Conservation (phyloP, 2,113 vertebrate species). For the Gobius niger region DNA sequence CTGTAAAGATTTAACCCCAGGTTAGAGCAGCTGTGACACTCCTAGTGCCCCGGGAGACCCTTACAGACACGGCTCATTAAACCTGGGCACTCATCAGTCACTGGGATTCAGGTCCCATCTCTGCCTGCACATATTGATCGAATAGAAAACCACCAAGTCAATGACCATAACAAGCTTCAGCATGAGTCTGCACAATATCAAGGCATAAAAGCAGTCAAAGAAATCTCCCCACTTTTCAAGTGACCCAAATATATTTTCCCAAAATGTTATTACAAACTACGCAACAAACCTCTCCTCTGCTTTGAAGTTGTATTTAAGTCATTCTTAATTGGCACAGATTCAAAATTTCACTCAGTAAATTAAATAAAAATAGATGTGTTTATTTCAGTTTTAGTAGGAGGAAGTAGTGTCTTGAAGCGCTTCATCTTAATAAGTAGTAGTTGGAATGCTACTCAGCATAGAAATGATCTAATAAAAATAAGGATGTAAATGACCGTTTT, state of each 20-base stretch:
- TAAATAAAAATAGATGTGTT: no score
- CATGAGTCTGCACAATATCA: conserved; percentile 22
- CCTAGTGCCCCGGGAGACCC: background rate
- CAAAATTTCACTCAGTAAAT: background rate
- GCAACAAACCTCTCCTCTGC: background rate
- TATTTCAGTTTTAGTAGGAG: no score
- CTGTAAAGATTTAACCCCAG: conserved; percentile 14
- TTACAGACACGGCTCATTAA: conserved; percentile 41
- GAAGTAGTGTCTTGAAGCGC: no score
- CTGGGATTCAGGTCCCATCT: conserved; percentile 17
- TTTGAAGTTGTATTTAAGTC: background rate
- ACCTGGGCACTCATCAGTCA: conserved; percentile 39
- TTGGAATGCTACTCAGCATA: no score
- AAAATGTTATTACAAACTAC: background rate
- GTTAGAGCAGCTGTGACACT: background rate
- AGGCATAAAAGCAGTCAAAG: background rate
- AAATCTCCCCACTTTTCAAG: background rate
- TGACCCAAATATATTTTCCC: background rate
- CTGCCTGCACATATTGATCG: conserved; percentile 41
- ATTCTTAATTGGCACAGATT: background rate
- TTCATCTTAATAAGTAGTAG: no score
- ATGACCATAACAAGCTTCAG: conserved; percentile 7
- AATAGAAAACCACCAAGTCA: conserved; percentile 9
- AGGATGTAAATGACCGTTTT: no score
- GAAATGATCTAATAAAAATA: no score